These are phyloP conservation scores for Chascanopsetta lugubris DNA, from an alignment of 2,113 vertebrate species.

Conservation along the genomic window DNA sequence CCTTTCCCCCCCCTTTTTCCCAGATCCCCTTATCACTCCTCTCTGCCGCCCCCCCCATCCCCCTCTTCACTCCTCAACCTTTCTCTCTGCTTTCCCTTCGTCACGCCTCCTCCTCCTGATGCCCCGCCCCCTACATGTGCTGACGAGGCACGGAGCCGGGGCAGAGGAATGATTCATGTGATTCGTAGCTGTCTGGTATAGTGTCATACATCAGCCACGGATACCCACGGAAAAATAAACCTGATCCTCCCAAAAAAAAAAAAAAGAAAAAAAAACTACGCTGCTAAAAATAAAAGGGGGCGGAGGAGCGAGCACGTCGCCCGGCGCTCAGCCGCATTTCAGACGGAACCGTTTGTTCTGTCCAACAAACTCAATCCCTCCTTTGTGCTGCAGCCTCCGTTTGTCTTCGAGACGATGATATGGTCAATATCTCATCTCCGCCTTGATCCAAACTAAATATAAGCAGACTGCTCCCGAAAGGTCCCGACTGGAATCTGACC, in stretches of 20 bases:
- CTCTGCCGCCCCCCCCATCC: background rate
- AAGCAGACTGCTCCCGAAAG: no score
- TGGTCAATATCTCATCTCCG: no score
- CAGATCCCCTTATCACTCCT: no score
- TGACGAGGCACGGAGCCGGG: constrained; percentile 1
- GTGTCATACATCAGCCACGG: background rate
- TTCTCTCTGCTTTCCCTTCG: constrained; percentile 1
- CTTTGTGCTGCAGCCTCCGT: no score
- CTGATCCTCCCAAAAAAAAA: background rate
- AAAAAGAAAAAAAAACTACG: no score
- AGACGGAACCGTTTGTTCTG: no score
- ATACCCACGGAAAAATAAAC: background rate
- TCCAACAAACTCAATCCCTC: background rate
- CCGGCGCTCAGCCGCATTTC: no score
- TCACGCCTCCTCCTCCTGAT: constrained; percentile 8
- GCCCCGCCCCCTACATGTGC: constrained; percentile 8
- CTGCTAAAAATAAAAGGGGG: no score
- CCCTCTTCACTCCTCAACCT: constrained; percentile 6
- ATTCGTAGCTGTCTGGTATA: background rate
- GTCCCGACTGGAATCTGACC: no score
- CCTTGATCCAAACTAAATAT: no score
- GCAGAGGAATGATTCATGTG: background rate
- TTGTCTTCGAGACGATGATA: no score
- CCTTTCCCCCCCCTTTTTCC: background rate
- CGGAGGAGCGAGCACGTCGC: no score